Evolutionary conservation across 1,140 invertebrate genomes (phyloP).

Genomic region (Cydia fagiglandana): DNA sequence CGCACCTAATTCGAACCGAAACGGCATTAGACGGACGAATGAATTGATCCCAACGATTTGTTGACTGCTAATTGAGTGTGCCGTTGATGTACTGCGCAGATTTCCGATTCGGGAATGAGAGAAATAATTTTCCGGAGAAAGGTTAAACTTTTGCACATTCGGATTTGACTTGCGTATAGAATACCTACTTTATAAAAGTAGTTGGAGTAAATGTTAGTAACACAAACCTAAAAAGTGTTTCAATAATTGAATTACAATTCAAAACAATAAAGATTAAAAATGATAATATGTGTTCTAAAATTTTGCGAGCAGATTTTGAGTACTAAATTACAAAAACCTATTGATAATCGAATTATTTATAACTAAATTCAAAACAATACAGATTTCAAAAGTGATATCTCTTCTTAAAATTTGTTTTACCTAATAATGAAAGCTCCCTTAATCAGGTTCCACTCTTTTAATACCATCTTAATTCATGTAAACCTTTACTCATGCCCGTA

Average conservation of each 20-base stretch:
- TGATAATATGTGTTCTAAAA: too few species aligned
- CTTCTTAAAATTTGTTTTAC: background rate
- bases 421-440: conserved; percentile 33
- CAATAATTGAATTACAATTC: conserved; percentile 20
- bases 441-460: conserved; percentile 2
- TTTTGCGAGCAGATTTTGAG: too few species aligned
- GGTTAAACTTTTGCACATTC: background rate
- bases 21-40: conserved; percentile 75
- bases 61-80: conserved; percentile 67
- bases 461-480: conserved; percentile 9
- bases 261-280: conserved; percentile 1
- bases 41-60: conserved; percentile 76
- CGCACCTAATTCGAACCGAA: conserved; percentile 75
- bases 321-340: too few species aligned
- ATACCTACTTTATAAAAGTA: conserved; percentile 22
- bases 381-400: too few species aligned
- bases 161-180: background rate
- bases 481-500: conserved; percentile 20
- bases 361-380: conserved; percentile 36
- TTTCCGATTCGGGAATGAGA: conserved; percentile 22
- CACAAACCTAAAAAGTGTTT: too few species aligned
- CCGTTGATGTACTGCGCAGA: conserved; percentile 55
- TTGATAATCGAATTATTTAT: conserved; percentile 6
- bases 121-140: background rate
- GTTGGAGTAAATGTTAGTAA: too few species aligned